A percentile compares a stretch with the other conserved stretches of the same genome.
Evolutionary conservation across 2,113 vertebrate species (phyloP).

Genomic region (Campylomormyrus tamandua): DNA sequence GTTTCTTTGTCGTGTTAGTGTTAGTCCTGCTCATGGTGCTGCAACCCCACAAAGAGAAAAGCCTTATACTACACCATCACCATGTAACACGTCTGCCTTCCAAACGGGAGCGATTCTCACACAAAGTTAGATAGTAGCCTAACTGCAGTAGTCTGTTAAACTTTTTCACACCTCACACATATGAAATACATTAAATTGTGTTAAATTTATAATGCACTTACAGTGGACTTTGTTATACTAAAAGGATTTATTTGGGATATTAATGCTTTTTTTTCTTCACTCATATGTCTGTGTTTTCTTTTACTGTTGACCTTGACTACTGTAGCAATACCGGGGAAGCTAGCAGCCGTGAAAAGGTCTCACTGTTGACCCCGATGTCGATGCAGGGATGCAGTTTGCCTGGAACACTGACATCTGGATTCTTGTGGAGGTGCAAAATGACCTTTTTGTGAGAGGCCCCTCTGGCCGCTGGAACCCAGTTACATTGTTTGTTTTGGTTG

Average conservation of each 20-base stretch:
- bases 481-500: slow-evolving; percentile 36
- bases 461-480: not conserved
- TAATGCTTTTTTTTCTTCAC: slow-evolving; percentile 33
- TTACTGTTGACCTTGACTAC: slow-evolving; percentile 33
- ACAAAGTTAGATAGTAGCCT: not conserved
- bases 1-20: not conserved
- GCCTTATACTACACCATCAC: not conserved
- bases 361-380: slow-evolving; percentile 33
- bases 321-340: slow-evolving; percentile 32
- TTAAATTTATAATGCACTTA: not conserved
- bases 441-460: slow-evolving; percentile 13
- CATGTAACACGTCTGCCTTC: not conserved
- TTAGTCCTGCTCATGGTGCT: not conserved
- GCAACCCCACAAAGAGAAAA: not conserved
- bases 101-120: not conserved
- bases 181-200: not conserved
- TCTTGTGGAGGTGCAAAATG: slow-evolving; percentile 21
- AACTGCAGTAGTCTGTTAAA: not conserved
- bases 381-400: slow-evolving; percentile 19
- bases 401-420: slow-evolving; percentile 15
- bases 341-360: slow-evolving; percentile 28
- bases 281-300: slow-evolving; percentile 44
- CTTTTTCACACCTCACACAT: not conserved
- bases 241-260: slow-evolving; percentile 23
- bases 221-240: slow-evolving; percentile 21